A percentile compares a stretch with the other conserved stretches of the same genome.
Evolutionary conservation across 2,797 vertebrate genomes (phyloP).

Genomic region (Sus cebifrons): DNA sequence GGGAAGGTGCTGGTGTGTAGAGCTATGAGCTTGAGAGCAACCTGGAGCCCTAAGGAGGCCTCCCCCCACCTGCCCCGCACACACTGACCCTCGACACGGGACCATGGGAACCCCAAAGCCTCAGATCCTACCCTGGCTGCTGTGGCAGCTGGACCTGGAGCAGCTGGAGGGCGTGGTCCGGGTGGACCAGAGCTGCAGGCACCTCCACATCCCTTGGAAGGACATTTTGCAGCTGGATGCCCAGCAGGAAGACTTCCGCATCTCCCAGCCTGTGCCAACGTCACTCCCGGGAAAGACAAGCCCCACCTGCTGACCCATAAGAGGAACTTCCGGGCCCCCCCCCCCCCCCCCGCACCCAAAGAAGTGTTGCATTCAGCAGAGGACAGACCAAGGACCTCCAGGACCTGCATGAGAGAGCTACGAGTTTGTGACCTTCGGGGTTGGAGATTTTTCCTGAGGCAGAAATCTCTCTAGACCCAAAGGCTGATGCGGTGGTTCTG

Average conservation of each 20-base stretch:
- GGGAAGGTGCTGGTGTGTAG: fast-evolving
- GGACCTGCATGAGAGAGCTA: constrained; percentile 93
- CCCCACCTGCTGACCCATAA: constrained; percentile 92
- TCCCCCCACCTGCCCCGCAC: neutral
- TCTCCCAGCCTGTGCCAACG: constrained; percentile 94
- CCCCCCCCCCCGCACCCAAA: constrained; percentile 92
- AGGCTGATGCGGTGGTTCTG: neutral
- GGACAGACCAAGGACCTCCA: constrained; percentile 90
- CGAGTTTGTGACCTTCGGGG: constrained; percentile 66
- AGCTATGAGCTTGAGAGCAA: neutral
- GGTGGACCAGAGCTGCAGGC: constrained; percentile 88
- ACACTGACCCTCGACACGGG: fast-evolving
- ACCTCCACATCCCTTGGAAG: constrained; percentile 93
- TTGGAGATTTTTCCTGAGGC: neutral
- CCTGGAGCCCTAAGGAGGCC: too few relatives aligned
- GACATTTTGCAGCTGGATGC: constrained; percentile 92
- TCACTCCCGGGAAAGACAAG: constrained; percentile 64
- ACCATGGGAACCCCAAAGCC: constrained; percentile 91
- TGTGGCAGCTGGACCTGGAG: constrained; percentile 88
- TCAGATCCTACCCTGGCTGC: constrained; percentile 92
- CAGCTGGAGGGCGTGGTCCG: constrained; percentile 91
- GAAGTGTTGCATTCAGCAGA: constrained; percentile 84
- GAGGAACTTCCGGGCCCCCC: constrained; percentile 93
- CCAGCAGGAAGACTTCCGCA: constrained; percentile 87
- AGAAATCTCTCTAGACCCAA: neutral